Percentiles rank a stretch among this genome's conserved stretches.
These are phyloP conservation scores for Numenius arquata DNA, from an alignment of 2,113 vertebrate species.

Conservation along the genomic window DNA sequence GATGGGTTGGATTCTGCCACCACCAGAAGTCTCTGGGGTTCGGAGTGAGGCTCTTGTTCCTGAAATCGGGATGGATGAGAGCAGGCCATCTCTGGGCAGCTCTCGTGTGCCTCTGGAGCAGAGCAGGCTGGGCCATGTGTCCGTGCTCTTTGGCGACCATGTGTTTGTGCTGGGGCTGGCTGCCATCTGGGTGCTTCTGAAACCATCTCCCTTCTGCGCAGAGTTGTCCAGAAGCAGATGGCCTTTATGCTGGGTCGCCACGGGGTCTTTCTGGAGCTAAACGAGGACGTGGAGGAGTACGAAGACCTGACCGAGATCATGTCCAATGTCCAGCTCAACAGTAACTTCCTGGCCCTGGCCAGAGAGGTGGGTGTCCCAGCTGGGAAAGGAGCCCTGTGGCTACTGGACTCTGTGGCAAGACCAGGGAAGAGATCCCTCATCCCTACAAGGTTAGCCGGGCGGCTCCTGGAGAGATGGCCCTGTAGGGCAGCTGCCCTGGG, in stretches of 20 bases:
- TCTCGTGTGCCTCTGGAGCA: not conserved
- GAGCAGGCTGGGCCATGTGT: not conserved
- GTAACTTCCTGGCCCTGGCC: constrained; percentile 95
- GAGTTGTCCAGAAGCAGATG: constrained; percentile 98
- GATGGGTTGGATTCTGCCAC: not conserved
- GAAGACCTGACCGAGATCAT: constrained; percentile 98
- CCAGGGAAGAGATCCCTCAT: not conserved
- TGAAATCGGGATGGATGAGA: not conserved
- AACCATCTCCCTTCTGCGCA: constrained; percentile 22
- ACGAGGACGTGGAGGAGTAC: constrained; percentile 95
- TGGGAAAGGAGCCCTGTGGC: not conserved
- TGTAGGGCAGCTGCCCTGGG: not conserved
- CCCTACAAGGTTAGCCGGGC: not conserved
- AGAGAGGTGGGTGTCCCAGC: constrained; percentile 84
- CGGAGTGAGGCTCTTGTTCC: not conserved
- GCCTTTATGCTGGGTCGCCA: constrained; percentile 97
- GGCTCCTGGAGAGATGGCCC: not conserved
- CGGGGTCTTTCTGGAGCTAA: constrained; percentile 95
- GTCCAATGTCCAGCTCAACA: constrained; percentile 99
- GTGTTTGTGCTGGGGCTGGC: not conserved
- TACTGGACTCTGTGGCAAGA: not conserved
- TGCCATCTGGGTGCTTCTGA: not conserved
- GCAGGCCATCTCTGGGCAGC: not conserved
- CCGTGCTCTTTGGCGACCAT: not conserved
- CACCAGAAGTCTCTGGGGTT: not conserved